A percentile compares a stretch with the other conserved stretches of the same genome.
Evolutionary conservation across 2,888 invertebrate genomes (phyloP).

Genomic region (Hirtodrosophila confusa): DNA sequence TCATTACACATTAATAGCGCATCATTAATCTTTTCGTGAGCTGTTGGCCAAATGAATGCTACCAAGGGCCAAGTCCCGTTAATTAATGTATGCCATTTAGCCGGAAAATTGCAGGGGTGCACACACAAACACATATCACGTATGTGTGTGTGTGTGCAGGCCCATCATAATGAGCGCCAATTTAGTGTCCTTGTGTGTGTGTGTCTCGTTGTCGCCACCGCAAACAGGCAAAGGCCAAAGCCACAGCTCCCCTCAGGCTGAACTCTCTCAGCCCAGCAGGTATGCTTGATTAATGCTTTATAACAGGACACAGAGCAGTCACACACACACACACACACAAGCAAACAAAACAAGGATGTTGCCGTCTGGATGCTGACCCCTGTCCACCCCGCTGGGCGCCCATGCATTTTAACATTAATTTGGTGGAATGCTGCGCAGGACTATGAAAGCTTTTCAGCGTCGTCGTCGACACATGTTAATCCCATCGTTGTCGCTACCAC

Average conservation of each 20-base stretch:
- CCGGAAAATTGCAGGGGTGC: conserved; percentile 72
- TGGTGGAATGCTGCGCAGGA: conserved; percentile 70
- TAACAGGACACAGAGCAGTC: conserved; percentile 51
- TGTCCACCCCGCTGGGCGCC: conserved; percentile 13
- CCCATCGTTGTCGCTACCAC: conserved; percentile 50
- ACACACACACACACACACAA: conserved; percentile 37
- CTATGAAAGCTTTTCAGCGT: conserved; percentile 67
- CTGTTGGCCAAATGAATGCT: conserved; percentile 64
- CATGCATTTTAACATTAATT: conserved; percentile 78
- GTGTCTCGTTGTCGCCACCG: conserved; percentile 67
- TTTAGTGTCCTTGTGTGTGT: conserved; percentile 57
- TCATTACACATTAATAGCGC: conserved; percentile 83
- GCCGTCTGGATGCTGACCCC: conserved; percentile 48
- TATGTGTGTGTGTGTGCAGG: conserved; percentile 30
- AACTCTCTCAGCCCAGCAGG: conserved; percentile 66
- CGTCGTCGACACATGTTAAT: conserved; percentile 73
- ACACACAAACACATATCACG: conserved; percentile 37
- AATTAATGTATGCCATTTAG: conserved; percentile 80
- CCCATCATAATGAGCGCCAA: conserved; percentile 77
- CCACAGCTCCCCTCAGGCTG: conserved; percentile 40
- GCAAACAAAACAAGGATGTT: conserved; percentile 52
- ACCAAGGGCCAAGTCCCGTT: conserved; percentile 65
- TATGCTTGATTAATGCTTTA: conserved; percentile 80
- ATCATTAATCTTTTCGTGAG: conserved; percentile 81
- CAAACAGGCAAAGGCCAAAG: conserved; percentile 76